Conservation (phyloP, 2,797 vertebrate species). For the Trematomus bernacchii region DNA sequence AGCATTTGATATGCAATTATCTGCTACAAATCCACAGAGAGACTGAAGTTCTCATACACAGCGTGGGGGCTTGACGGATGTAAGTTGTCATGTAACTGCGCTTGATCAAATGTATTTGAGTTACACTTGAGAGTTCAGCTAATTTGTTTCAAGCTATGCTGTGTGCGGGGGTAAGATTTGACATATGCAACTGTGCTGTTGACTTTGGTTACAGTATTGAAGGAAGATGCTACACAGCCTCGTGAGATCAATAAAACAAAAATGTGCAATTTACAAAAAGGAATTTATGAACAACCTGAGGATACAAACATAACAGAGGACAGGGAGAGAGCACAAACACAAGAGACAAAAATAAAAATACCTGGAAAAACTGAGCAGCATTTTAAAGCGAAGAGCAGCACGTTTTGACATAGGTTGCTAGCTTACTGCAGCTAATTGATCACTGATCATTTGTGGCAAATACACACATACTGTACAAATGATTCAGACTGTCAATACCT, state of each 20-base stretch:
- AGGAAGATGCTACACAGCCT: conserved; percentile 1
- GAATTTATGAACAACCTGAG: conserved; percentile 7
- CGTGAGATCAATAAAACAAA: not conserved
- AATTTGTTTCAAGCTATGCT: conserved; percentile 37
- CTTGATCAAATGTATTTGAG: conserved; percentile 54
- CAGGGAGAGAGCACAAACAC: not conserved
- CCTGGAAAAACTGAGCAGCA: not conserved
- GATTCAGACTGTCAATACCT: not conserved
- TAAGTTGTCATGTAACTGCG: conserved; percentile 32
- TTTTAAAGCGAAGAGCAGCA: not conserved
- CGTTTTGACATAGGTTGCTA: not conserved
- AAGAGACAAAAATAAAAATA: not conserved
- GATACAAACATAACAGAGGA: not conserved
- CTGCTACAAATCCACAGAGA: conserved; percentile 23
- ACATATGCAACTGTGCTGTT: conserved; percentile 4
- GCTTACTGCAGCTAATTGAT: not conserved
- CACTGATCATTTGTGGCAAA: not conserved
- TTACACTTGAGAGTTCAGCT: conserved; percentile 37
- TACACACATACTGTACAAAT: not conserved
- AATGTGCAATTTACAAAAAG: not conserved
- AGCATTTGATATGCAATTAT: conserved; percentile 44
- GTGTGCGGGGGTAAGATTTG: conserved; percentile 5
- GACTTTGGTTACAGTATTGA: conserved; percentile 11
- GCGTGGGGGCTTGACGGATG: conserved; percentile 17
- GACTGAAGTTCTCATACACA: conserved; percentile 5